phyloP scores from a whole-genome alignment of 2,797 vertebrate genomes.

The Amblyraja radiata region DNA sequence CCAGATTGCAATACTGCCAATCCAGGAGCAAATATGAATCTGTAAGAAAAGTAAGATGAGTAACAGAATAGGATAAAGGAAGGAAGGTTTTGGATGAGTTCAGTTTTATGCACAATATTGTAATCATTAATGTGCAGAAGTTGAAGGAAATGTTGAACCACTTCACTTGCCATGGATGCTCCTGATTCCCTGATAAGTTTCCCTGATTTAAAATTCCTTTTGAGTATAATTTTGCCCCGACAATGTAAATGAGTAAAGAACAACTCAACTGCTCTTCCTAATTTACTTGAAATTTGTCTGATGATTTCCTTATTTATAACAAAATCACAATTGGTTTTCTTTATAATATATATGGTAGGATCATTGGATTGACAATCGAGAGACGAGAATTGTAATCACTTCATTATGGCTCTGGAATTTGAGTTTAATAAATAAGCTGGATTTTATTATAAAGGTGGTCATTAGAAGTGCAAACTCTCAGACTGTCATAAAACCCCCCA shows the following conservation, averaged over 20 bases:
- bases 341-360: too few relatives aligned
- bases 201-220: neutral
- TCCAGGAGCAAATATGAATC: neutral
- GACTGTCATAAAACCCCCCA: too few relatives aligned
- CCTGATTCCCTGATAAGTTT: neutral
- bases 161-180: too few relatives aligned
- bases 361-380: too few relatives aligned
- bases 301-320: neutral
- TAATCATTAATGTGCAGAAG: neutral
- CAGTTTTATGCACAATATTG: neutral
- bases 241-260: neutral
- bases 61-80: neutral
- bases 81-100: neutral
- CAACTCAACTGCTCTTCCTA: neutral
- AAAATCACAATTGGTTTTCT: neutral
- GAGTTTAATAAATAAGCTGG: too few relatives aligned
- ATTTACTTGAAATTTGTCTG: too few relatives aligned
- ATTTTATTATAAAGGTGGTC: too few relatives aligned
- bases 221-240: neutral
- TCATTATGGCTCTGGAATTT: too few relatives aligned
- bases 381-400: too few relatives aligned
- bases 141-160: neutral
- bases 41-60: neutral
- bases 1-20: neutral
- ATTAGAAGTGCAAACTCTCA: neutral